Evolutionary conservation across 2,888 invertebrate species (phyloP).

Genomic region (Mantis religiosa): DNA sequence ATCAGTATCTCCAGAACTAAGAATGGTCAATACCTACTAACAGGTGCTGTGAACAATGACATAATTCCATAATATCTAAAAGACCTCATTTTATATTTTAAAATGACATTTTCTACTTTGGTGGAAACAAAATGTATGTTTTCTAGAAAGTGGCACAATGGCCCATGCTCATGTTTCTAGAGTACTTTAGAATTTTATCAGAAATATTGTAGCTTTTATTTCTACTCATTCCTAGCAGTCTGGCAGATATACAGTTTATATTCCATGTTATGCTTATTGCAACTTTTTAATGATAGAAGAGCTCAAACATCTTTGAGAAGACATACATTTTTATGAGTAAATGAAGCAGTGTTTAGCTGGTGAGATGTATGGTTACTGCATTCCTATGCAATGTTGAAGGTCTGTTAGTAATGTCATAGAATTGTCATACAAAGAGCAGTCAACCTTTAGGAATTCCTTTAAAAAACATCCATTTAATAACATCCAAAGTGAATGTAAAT

Average conservation of each 20-base stretch:
- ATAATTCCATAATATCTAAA: not conserved
- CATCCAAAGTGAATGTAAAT: too few species aligned
- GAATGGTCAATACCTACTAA: not conserved
- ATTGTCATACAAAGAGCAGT: too few species aligned
- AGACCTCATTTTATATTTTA: not conserved
- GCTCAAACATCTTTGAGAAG: not conserved
- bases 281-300: not conserved
- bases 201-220: not conserved
- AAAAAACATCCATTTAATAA: too few species aligned
- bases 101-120: not conserved
- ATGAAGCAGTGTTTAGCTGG: not conserved
- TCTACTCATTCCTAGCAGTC: not conserved
- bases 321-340: not conserved
- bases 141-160: not conserved
- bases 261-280: not conserved
- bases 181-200: not conserved
- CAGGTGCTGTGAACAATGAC: not conserved
- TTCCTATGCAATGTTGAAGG: not conserved
- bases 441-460: too few species aligned
- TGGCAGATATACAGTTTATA: not conserved
- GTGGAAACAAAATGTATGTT: not conserved
- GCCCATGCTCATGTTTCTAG: not conserved
- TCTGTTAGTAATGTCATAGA: too few species aligned
- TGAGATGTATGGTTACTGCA: not conserved
- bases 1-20: not conserved